phyloP scores from a whole-genome alignment of 2,797 vertebrate genomes.

The Tiaroga cobitis region DNA sequence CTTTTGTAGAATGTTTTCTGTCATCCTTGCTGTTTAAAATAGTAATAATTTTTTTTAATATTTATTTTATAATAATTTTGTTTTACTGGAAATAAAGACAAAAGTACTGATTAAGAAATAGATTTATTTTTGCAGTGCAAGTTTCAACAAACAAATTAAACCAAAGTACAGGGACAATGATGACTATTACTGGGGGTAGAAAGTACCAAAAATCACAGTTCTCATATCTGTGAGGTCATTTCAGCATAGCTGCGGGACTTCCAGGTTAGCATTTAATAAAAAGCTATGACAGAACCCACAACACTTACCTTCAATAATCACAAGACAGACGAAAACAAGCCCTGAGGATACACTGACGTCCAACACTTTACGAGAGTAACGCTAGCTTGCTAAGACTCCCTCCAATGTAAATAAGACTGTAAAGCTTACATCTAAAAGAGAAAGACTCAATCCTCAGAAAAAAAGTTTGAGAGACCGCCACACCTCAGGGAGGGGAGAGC shows the following conservation, averaged over 20 bases:
- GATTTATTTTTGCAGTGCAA: not conserved
- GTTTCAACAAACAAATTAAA: not conserved
- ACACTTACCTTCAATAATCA: slow-evolving; percentile 36
- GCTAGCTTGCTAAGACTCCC: not conserved
- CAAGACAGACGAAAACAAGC: not conserved
- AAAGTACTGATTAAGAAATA: not conserved
- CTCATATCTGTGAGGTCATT: not conserved
- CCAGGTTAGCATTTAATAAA: not conserved
- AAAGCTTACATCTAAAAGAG: not conserved
- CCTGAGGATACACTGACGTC: not conserved
- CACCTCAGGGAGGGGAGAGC: slow-evolving; percentile 34
- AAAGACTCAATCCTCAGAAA: not conserved
- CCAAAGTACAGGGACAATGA: not conserved
- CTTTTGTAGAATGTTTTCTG: not conserved
- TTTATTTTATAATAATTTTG: too few species aligned
- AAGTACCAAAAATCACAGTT: slow-evolving; percentile 35
- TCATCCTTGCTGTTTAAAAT: not conserved
- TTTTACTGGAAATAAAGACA: not conserved
- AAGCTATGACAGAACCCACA: not conserved
- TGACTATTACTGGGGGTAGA: not conserved
- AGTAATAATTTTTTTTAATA: too few species aligned
- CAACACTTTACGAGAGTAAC: not conserved
- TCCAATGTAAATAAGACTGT: not conserved
- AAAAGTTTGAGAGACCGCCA: slow-evolving; percentile 16
- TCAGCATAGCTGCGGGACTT: not conserved